phyloP scores from a whole-genome alignment of 2,797 vertebrate species.

The Tapirus indicus region DNA sequence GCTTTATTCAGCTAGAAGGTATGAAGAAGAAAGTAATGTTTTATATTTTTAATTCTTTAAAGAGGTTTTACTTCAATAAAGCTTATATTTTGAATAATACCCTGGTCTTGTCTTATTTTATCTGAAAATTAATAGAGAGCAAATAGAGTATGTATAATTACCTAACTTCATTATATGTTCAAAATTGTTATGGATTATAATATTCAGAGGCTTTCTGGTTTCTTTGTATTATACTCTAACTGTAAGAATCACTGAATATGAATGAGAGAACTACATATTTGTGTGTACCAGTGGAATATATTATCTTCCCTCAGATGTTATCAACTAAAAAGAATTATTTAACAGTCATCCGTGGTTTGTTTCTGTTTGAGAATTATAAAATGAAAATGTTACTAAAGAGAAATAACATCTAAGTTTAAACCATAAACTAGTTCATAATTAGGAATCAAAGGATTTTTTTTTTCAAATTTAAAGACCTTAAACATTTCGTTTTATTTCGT shows the following conservation, averaged over 20 bases:
- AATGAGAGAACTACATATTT: slow-evolving; percentile 15
- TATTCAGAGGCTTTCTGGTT: background rate
- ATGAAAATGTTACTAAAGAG: slow-evolving; percentile 32
- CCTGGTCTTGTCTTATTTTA: slow-evolving; percentile 14
- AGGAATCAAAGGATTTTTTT: background rate
- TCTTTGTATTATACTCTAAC: background rate
- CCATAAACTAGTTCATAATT: background rate
- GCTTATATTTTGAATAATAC: slow-evolving; percentile 26
- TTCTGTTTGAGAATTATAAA: slow-evolving; percentile 52
- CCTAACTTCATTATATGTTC: slow-evolving; percentile 1
- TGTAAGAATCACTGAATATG: slow-evolving; percentile 20
- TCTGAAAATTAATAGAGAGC: background rate
- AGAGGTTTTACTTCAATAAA: background rate
- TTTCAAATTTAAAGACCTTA: background rate
- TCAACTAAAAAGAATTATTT: slow-evolving; percentile 23
- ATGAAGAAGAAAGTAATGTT: background rate
- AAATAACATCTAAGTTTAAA: slow-evolving; percentile 26
- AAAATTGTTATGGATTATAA: slow-evolving; percentile 46
- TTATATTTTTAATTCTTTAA: slow-evolving; percentile 36
- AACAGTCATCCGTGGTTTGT: background rate
- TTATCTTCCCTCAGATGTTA: background rate
- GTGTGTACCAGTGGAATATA: background rate
- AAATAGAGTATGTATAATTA: slow-evolving; percentile 32
- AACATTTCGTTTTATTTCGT: slow-evolving; percentile 16
- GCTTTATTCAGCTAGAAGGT: background rate